Evolutionary conservation across 2,888 invertebrate species (phyloP).

Genomic region (Coenonympha arcania): DNA sequence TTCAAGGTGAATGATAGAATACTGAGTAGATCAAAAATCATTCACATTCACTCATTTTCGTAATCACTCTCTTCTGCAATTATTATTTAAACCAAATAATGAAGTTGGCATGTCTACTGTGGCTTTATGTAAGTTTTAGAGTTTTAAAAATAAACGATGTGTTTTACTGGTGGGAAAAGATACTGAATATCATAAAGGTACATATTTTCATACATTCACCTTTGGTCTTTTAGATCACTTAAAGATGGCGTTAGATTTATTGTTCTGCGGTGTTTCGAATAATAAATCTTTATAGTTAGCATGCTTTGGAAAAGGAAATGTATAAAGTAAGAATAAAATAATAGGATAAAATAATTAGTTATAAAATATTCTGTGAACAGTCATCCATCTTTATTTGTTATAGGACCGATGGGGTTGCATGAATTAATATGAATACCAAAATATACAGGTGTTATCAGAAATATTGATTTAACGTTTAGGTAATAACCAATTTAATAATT

Average conservation of each 20-base stretch:
- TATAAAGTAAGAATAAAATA: slow-evolving; percentile 4
- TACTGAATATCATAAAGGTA: not conserved
- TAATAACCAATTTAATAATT: no score
- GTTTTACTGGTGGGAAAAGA: not conserved
- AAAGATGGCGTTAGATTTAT: slow-evolving; percentile 1
- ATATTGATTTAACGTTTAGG: not conserved
- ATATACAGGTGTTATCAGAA: not conserved
- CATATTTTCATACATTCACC: not conserved
- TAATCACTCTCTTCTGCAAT: no score
- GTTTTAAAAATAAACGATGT: slow-evolving; percentile 1
- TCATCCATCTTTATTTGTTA: not conserved
- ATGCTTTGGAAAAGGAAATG: not conserved
- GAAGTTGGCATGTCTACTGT: slow-evolving; percentile 5
- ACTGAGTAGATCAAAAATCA: no score
- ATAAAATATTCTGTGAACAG: not conserved
- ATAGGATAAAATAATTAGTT: not conserved
- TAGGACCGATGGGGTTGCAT: not conserved
- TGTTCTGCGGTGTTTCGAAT: not conserved
- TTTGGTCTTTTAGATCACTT: not conserved
- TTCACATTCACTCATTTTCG: no score
- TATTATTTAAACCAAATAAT: not conserved
- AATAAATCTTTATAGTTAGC: not conserved
- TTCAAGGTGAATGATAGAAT: no score
- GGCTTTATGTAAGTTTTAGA: slow-evolving; percentile 3
- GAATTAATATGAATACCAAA: not conserved